Conservation (phyloP, 2,888 invertebrate genomes). For the Sycophila texana region DNA sequence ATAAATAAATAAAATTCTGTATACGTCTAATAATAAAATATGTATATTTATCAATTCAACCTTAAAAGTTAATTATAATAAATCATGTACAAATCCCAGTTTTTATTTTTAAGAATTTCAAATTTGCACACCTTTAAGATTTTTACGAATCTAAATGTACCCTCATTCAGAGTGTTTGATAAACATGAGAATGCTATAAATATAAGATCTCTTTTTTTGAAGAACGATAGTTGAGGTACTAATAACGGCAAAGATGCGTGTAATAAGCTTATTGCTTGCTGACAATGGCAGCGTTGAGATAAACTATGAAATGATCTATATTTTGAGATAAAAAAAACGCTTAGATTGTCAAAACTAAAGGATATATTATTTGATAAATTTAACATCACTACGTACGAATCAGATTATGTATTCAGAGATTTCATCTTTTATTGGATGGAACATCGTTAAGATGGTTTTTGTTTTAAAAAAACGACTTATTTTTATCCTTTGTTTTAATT, state of each 20-base stretch:
- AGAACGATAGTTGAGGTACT: slow-evolving; percentile 37
- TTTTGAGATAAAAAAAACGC: slow-evolving; percentile 62
- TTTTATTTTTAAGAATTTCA: no score
- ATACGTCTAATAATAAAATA: no score
- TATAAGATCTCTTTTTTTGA: slow-evolving; percentile 42
- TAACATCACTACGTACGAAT: slow-evolving; percentile 28
- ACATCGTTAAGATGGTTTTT: slow-evolving; percentile 47
- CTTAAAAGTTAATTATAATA: no score
- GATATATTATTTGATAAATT: slow-evolving; percentile 52
- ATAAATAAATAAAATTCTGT: no score
- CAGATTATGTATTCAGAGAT: slow-evolving; percentile 19
- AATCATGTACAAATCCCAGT: no score
- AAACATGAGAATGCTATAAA: slow-evolving; percentile 43
- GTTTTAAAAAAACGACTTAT: slow-evolving; percentile 55
- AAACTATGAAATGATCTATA: slow-evolving; percentile 59
- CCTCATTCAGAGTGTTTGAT: slow-evolving; percentile 42
- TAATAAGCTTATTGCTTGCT: slow-evolving; percentile 56
- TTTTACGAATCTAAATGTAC: neutral
- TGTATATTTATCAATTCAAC: no score
- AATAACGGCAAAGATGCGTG: slow-evolving; percentile 47
- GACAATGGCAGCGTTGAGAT: slow-evolving; percentile 39
- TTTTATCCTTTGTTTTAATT: slow-evolving; percentile 51
- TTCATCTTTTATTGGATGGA: slow-evolving; percentile 50
- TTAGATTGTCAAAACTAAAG: slow-evolving; percentile 51
- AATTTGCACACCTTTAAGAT: neutral